Conservation (phyloP, 2,888 invertebrate genomes). For the Pristionchus mayeri region DNA sequence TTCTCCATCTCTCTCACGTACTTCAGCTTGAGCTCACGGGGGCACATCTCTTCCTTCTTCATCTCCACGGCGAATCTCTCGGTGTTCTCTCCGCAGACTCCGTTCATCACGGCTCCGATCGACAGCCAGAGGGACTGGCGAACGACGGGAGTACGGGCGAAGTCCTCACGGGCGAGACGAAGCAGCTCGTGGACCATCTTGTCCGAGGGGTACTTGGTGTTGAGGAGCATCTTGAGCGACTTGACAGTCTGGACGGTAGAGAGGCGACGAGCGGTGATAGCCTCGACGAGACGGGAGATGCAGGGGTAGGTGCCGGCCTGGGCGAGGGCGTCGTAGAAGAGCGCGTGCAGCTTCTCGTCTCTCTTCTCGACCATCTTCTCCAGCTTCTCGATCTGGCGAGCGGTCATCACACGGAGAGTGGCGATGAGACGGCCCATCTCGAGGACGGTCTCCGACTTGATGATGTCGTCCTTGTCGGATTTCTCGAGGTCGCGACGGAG, state of each 20-base stretch:
- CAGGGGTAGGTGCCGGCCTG: constrained; percentile 66
- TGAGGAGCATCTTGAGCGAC: constrained; percentile 53
- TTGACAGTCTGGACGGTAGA: constrained; percentile 23
- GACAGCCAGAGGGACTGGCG: constrained; percentile 67
- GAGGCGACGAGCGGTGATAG: constrained; percentile 54
- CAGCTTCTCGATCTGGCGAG: constrained; percentile 63
- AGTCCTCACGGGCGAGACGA: constrained; percentile 51
- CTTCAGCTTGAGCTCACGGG: constrained; percentile 62
- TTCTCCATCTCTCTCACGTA: constrained; percentile 58
- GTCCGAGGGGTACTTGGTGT: constrained; percentile 51
- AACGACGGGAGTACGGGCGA: constrained; percentile 54
- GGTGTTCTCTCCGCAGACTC: constrained; percentile 64
- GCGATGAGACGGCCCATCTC: constrained; percentile 66
- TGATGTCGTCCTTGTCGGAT: constrained; percentile 1
- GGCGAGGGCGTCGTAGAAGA: constrained; percentile 67
- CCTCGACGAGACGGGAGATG: constrained; percentile 56
- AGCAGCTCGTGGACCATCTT: constrained; percentile 50
- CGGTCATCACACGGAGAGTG: constrained; percentile 63
- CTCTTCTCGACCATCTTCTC: constrained; percentile 52
- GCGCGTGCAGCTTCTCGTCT: constrained; percentile 58
- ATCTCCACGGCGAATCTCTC: neutral
- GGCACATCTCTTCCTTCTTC: constrained; percentile 54
- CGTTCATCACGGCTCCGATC: constrained; percentile 65
- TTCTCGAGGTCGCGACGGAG: constrained; percentile 49
- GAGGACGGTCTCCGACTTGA: constrained; percentile 58